Base-by-base conservation (phyloP, 2,113 vertebrate species). In the Dipodomys merriami region DNA sequence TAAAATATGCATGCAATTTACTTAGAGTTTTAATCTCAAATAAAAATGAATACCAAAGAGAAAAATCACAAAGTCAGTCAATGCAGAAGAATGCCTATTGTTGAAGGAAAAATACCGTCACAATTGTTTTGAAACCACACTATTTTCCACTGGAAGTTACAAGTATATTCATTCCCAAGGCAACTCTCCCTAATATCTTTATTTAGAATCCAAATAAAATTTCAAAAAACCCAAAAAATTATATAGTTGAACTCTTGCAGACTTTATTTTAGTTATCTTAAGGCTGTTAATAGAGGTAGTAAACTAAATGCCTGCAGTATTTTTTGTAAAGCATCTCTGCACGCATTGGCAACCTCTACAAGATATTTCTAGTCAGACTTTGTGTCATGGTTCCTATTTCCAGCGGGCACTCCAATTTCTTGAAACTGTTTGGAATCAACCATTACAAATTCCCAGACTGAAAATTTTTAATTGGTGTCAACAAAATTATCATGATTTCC, bases 401-500 rank as follows among this genome's bases (percentile, higher is more conserved):
- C 79, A 96, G 30, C 65, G 90, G 90, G 71, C 71, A 94, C 73
- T 91, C 69, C 60, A 79, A 67, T 86, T 80, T 83, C 90, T 96
- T 91, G 53, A 91, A 87, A 91, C n/a, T 53, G 7, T 90, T 87
- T 86, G 53, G 83, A 91, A 91, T 73, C 79, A 94, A 80, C 35
- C 62, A 89, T 91, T n/a, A 29, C 20, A 86, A 72, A 71, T 90
- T 87, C 39, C 88, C 86, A 91, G 35, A 94, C 0, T 73, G 83
- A 85, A 90, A 79, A 11, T 44, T 46, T n/a, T 60, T 79, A 95
- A 93, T 96, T 87, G 65, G 65, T 64, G 79, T 85, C 95, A 97
- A 96, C 83, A 94, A 91, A 86, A 95, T 83, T 68, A 83, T 94
- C 71, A 71, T 68, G 64, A 91, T 92, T 95, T 91, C 79, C 78